Base-by-base conservation (phyloP, 2,888 invertebrate species). In the Pammene fasciana region DNA sequence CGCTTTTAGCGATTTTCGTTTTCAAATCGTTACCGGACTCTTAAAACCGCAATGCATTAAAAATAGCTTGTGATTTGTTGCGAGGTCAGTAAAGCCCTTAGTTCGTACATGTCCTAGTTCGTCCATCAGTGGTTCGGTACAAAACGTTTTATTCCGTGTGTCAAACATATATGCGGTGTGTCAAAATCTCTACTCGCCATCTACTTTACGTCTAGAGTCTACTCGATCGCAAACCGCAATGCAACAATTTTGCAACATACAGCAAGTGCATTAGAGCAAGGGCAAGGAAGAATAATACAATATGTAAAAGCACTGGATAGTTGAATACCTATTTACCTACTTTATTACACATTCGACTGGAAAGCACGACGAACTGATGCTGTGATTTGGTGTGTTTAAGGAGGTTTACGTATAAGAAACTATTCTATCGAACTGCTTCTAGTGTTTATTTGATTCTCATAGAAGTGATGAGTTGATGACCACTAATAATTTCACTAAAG, bases 371-470 rank as follows among this genome's bases (percentile, higher is more conserved):
- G 8, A 57, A 26, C 43, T 41, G 11, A 8, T 13, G 43, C 13
- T 41, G 56, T 3, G 14, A 16, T 7, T 18, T 14, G 2, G 41
- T 43, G 26, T 57, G 45, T 9, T n/a, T 8, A 59, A 45, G 2
- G 55, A 5, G 38, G 9, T n/a, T 45, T 59, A 46, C 4, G 13
- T 36, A 36, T 55, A 52, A 1, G 26, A 26, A 13, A 5, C 43
- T 43, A 43, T 8, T 18, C 13, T 18, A 26, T 13, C 7, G 1
- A 26, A 16, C 50, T 41, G 18, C 38, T 38, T n/a, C n/a, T n/a
- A n/a, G n/a, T n/a, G n/a, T n/a, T n/a, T 62, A 41, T 26, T 52
- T 52, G 41, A 52, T 52, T 52, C 50, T 41, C 13, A 52, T 38
- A 48, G 36, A 61, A 18, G 61, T 18, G 38, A 61, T 62, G 41